These are phyloP conservation scores for Rattus norvegicus DNA, from an alignment of 2,113 vertebrate genomes.

Conservation along the genomic window DNA sequence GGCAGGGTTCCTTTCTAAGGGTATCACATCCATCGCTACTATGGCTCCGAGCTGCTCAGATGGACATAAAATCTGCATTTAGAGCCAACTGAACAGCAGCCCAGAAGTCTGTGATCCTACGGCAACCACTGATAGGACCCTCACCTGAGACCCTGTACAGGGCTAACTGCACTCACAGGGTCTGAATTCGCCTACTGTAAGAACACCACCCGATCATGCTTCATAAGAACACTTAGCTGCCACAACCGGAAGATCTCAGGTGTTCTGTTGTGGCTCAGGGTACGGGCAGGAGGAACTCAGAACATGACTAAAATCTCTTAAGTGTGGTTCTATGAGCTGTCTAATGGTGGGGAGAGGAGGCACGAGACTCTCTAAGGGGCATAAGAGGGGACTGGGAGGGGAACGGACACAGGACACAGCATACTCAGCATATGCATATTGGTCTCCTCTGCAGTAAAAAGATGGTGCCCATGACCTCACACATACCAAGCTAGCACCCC, in stretches of 20 bases:
- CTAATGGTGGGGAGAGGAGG: background rate
- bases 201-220: background rate
- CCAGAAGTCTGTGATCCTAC: background rate
- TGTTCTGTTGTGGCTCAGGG: background rate
- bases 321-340: background rate
- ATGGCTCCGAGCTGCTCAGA: background rate
- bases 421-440: background rate
- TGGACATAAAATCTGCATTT: background rate
- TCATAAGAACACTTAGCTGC: background rate
- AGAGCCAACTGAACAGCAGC: background rate
- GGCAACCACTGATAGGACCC: background rate
- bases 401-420: too few species aligned
- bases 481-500: background rate
- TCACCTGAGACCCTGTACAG: background rate
- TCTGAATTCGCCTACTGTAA: background rate
- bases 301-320: conserved; percentile 5
- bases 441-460: too few species aligned
- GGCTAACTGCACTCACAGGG: background rate
- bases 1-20: conserved; percentile 34
- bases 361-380: background rate
- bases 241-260: background rate
- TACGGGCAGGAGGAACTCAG: conserved; percentile 29
- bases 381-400: background rate
- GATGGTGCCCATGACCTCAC: background rate
- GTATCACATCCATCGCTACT: background rate